Base-by-base conservation (phyloP, 2,797 vertebrate genomes). In the Cossypha heuglini region DNA sequence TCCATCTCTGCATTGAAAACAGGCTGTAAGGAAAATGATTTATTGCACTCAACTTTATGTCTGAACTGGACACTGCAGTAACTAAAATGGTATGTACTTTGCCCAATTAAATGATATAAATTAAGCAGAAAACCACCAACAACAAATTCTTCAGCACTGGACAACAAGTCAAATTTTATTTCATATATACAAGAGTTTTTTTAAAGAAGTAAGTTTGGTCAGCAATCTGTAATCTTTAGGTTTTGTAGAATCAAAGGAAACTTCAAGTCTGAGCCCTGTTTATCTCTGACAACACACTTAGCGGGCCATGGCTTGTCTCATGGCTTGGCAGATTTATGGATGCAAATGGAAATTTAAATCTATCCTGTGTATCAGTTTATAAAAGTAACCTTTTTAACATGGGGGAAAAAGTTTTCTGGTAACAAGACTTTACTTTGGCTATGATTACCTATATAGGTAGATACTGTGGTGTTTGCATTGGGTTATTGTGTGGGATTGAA, bases 71-170 rank as follows among this genome's bases (percentile, higher is more conserved):
- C 21, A 62, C 17, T n/a, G 10, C 31, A 68, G 26, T 52, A 57
- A 18, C 12, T 45, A 52, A 73, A 74, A 61, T 22, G 4, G 2
- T 24, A 25, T 19, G 5, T 20, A 48, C 33, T 94, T 68, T 55
- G 2, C 43, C 58, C 29, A 29, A 4, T 61, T 79, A 49, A 76
- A 49, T 54, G 0, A 11, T 19, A 40, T 28, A 2, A 52, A 48
- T 63, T 28, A 35, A 63, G 57, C 20, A 40, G 22, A 58, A 69
- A 57, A 35, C 2, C 2, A n/a, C 0, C 6, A 35, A 2, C 0
- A 37, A 22, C 3, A 49, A 57, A 24, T 69, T 66, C 21, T 35
- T 77, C 29, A 78, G 5, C 5, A 31, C 4, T 43, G 35, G 14
- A 31, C 10, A 8, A 38, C 4, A 51, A 55, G 7, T 43, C 1